Base-by-base conservation (phyloP, 2,888 invertebrate species). In the Lepidocyrtoides sp. region DNA sequence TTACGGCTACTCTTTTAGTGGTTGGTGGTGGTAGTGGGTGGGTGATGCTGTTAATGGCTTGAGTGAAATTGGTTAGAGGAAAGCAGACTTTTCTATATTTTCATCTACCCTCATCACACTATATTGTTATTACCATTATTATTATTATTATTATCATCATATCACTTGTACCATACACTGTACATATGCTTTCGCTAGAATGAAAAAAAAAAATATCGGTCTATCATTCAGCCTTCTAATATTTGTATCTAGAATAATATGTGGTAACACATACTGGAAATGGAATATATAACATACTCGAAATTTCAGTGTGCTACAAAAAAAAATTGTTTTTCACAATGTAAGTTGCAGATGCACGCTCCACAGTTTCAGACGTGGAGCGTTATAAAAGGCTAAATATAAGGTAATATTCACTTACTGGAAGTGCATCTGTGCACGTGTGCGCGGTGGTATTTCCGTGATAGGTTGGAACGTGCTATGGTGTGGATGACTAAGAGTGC, bases 41-140 rank as follows among this genome's bases (percentile, higher is more conserved):
- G 77, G 48, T 77, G 77, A 77, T 77, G 77, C 51, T 77, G 77
- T 44, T 77, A 77, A 77, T 77, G 77, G 77, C 54, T 54, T 20
- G 51, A 77, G 29, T 77, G 51, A 77, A 77, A 77, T 77, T 77
- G 51, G 77, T 54, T 51, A 36, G 51, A 36, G 51, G 23, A 54
- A 29, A 86, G 54, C 89, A 89, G 69, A 82, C 66, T 89, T 89
- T 81, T 89, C 69, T 69, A 89, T 60, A 89, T 60, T 89, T 89
- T 89, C 72, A 75, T 69, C 41, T 12, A 20, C 10, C 20, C 12
- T 41, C 29, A n/a, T 57, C 57, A 17, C 57, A 2, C 10, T 41
- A 23, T 69, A n/a, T n/a, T 5, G 12, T 14, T 66, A 32, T n/a
- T 66, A 36, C 66, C 4, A 7, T 66, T 66, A 12, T 81, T 36